These are phyloP conservation scores for Hyphantria cunea DNA, from an alignment of 1,140 invertebrate genomes.

Conservation along the genomic window DNA sequence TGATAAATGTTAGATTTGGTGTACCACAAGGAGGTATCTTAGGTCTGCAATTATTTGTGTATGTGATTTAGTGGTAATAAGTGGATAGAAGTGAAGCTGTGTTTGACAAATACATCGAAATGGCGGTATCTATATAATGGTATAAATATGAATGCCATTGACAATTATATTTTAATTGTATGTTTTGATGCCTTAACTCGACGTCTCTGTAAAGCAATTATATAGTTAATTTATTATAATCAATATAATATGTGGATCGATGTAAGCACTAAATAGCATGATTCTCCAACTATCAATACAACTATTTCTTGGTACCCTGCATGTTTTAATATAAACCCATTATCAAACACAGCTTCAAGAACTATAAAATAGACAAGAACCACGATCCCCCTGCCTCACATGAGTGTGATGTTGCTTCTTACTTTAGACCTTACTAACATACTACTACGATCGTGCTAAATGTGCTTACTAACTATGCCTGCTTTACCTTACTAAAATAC, in stretches of 20 bases:
- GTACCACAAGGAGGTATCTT: conserved; percentile 34
- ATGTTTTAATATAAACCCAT: not conserved
- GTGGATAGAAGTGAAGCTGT: conserved; percentile 20
- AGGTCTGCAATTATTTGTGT: conserved; percentile 26
- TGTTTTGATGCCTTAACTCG: too few species aligned
- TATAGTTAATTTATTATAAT: too few species aligned
- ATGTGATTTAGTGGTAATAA: conserved; percentile 23
- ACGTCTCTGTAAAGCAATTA: too few species aligned
- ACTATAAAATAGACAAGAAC: conserved; percentile 2
- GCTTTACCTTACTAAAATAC: conserved; percentile 59
- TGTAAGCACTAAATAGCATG: too few species aligned
- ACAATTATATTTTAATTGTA: too few species aligned
- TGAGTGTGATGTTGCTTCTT: conserved; percentile 42
- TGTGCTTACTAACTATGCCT: conserved; percentile 58
- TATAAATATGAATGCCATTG: too few species aligned
- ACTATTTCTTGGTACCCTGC: not conserved
- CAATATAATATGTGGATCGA: too few species aligned
- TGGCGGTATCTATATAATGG: too few species aligned
- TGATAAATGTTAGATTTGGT: conserved; percentile 38
- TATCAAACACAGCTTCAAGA: conserved; percentile 21
- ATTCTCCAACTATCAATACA: too few species aligned
- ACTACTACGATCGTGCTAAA: conserved; percentile 34
- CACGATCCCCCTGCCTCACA: conserved; percentile 37
- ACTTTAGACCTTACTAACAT: conserved; percentile 32
- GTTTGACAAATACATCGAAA: conserved; percentile 5